Conservation (phyloP, 2,797 vertebrate species). For the Masticophis lateralis region DNA sequence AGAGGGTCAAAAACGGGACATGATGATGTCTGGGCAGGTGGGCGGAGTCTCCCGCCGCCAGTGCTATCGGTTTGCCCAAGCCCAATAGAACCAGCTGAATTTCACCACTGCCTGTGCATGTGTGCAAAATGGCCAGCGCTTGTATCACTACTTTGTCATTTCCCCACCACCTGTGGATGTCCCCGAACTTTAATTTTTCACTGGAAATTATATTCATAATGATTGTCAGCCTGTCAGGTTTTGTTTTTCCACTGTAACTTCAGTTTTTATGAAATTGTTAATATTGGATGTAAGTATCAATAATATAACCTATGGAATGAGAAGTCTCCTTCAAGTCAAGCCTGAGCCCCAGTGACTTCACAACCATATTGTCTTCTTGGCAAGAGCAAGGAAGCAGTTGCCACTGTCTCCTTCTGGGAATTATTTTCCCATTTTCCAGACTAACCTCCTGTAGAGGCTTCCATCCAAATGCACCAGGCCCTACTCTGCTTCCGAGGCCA, state of each 20-base stretch:
- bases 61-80: too few species aligned
- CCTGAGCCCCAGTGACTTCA: neutral
- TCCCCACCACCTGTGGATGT: neutral
- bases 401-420: neutral
- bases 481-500: neutral
- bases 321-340: neutral
- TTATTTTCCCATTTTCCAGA: neutral
- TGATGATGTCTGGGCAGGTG: too few species aligned
- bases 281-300: neutral
- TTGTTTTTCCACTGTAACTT: neutral
- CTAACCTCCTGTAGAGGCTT: neutral
- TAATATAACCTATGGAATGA: neutral
- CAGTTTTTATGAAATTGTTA: neutral
- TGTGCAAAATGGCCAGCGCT: neutral
- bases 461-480: neutral
- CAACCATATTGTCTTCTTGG: neutral
- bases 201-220: neutral
- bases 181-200: neutral
- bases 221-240: neutral
- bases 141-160: neutral
- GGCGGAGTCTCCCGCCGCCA: too few species aligned
- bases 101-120: too few species aligned
- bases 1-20: too few species aligned
- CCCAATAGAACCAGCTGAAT: too few species aligned
- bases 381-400: neutral